Base-by-base conservation (phyloP, 2,888 invertebrate species). In the Nemapogon koenigi region DNA sequence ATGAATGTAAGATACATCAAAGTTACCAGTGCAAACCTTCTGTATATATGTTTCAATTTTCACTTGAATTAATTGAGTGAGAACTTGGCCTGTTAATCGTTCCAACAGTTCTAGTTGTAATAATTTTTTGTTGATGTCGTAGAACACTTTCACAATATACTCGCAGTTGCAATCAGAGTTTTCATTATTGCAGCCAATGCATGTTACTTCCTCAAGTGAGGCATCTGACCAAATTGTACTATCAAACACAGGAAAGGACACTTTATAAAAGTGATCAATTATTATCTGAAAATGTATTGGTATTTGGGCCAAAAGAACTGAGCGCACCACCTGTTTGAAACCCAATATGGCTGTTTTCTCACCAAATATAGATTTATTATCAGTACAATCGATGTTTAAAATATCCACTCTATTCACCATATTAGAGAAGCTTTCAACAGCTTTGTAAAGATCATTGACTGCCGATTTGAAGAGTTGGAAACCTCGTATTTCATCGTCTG, bases 11-110 rank as follows among this genome's bases (percentile, higher is more conserved):
- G 91, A 89, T 14, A 86, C 83, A 70, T 95, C 91, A 73, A 93
- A 95, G 51, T 89, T 90, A 18, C 91, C 92, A 50, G 90, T 89
- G 55, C 95, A 95, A 0, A 88, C 84, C 50, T 88, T 87, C 52
- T 87, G 85, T n/a, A 97, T 90, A 54, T 95, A 89, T 45, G 83
- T 82, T 57, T 90, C 86, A 46, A 97, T 95, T 51, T 90, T 84
- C 49, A 87, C 79, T 57, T 94, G 91, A 43, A 95, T 91, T 37
- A 96, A 82, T 41, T 84, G 84, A 2, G 94, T 94, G 7, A 96
- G 73, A 1, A 92, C 87, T 59, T 91, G 90, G 0, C 94, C 94
- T 2, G 92, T 88, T 22, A 96, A 67, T 49, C 91, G 84, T 60
- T 95, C 94, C 35, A 94, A 63, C 32, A 95, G 66, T 41, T 87